Base-by-base conservation (phyloP, 2,797 vertebrate species). In the Takifugu ocellatus region DNA sequence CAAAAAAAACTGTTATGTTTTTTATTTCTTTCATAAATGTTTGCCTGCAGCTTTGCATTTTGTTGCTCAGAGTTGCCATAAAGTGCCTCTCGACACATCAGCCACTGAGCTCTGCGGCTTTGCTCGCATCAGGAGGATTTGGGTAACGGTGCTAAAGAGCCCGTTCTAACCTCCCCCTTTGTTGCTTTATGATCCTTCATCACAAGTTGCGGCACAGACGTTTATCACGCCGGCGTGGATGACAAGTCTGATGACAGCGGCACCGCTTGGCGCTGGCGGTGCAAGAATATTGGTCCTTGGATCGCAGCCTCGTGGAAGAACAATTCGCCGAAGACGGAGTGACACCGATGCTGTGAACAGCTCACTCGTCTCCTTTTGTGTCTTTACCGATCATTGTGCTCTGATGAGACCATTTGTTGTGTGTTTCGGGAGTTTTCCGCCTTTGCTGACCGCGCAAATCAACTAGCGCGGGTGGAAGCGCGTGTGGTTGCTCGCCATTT, bases 1-100 rank as follows among this genome's bases (percentile, higher is more conserved):
- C 25, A 27, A 51, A 42, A 46, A 31, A 51, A 42, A 46, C 31
- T 5, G 5, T 48, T 31, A 15, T 25, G n/a, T 27, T 25, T 62
- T 63, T 52, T 25, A 24, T 39, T 50, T 9, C 17, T 16, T 31
- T 51, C 9, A 24, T 62, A 64, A 70, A 62, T 61, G 48, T 72
- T 71, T 68, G 77, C 78, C 66, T 78, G 44, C 25, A 50, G 80
- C 55, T 0, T 68, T 44, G 60, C 61, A 72, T 76, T 78, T 56
- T 72, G 66, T 75, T 82, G 66, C 74, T 74, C 51, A 56, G 64
- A 61, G 66, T 77, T 67, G 54, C 49, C 50, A 51, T 55, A 64
- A 79, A 82, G 80, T 75, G 71, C 68, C 78, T 78, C 75, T 85
- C 74, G 79, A 87, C 77, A 74, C 42, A 15, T 72, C 78, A 72